Base-by-base conservation (phyloP, 2,797 vertebrate genomes). In the Halcyon chelicuti region DNA sequence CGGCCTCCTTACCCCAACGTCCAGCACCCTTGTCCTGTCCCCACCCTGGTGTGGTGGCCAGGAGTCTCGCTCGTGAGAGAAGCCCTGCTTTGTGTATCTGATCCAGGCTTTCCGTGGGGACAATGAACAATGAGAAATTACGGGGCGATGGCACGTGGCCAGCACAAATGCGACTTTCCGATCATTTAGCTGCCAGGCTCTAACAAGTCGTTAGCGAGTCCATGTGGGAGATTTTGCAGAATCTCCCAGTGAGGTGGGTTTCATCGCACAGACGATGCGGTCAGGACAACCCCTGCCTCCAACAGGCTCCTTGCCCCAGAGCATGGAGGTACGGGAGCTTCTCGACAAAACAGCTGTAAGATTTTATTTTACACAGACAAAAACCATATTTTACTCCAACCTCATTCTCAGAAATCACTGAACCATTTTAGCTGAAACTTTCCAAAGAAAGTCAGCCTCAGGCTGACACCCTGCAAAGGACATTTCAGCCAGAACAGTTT, bases 401-500 rank as follows among this genome's bases (percentile, higher is more conserved):
- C 77, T 95, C 93, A 87, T 96, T 96, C 96, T 97, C 88, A 95
- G 94, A 96, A 96, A 92, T 95, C 92, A 49, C 77, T 95, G 86
- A 95, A 88, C 90, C 92, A 89, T 96, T 94, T 95, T 92, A 95
- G 96, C 83, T 96, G 93, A 93, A 95, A 96, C 94, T 96, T 96
- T 96, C 96, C 96, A 92, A 96, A 96, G 92, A 97, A 94, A 96
- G 93, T 95, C 96, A 92, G 94, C 96, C 95, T 16, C 83, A 77
- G 94, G 95, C 95, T 95, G 93, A 96, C 93, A 96, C 95, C 94
- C 93, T 96, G 95, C 96, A 95, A 92, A 96, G 96, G 94, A 93
- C 46, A 61, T 95, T 94, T 95, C 96, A 96, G 96, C 96, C 95
- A 96, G 90, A 95, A 93, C 91, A 94, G 92, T 95, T 96, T 92